Percentiles rank a stretch among this genome's conserved stretches.
These are phyloP conservation scores for Sebastes kiyomatsui DNA, from an alignment of 2,797 vertebrate species.

Conservation along the genomic window DNA sequence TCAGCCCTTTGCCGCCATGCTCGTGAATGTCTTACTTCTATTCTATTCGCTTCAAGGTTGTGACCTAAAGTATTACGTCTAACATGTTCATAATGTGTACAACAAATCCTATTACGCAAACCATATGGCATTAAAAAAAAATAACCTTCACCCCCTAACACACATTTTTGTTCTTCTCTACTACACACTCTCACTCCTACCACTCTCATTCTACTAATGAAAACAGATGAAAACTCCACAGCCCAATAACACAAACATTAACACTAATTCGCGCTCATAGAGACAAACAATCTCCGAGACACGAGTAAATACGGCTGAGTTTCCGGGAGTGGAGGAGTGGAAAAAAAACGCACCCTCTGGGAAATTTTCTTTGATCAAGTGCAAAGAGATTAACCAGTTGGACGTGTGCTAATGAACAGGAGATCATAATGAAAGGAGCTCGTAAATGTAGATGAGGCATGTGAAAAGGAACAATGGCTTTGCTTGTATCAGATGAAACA, in stretches of 20 bases:
- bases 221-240: constrained; percentile 72
- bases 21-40: not conserved
- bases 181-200: constrained; percentile 1
- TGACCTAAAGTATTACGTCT: not conserved
- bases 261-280: constrained; percentile 60
- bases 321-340: constrained; percentile 30
- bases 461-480: constrained; percentile 54
- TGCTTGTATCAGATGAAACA: constrained; percentile 52
- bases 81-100: not conserved
- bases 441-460: constrained; percentile 73
- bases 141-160: not conserved
- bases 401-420: constrained; percentile 73
- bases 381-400: constrained; percentile 76
- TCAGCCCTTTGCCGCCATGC: not conserved
- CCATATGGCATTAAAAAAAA: not conserved
- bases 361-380: constrained; percentile 76
- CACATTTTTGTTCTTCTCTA: not conserved
- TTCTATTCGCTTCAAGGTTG: constrained; percentile 2
- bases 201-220: constrained; percentile 55
- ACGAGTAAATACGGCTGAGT: constrained; percentile 59
- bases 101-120: not conserved
- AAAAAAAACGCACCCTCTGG: constrained; percentile 48
- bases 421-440: constrained; percentile 72
- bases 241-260: constrained; percentile 70
- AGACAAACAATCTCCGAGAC: constrained; percentile 64